phyloP scores from a whole-genome alignment of 2,888 invertebrate species.

The Schizaphis graminum region DNA sequence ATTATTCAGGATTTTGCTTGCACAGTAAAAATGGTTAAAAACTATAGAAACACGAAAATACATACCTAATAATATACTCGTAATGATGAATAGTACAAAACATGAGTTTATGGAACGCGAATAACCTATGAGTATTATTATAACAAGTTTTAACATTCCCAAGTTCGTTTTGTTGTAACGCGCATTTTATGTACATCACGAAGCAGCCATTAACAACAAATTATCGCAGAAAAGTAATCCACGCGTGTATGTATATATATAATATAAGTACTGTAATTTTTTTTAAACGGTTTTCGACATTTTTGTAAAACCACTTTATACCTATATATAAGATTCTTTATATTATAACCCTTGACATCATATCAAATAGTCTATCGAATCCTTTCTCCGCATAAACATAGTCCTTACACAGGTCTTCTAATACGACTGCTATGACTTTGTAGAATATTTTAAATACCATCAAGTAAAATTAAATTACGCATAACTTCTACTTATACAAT shows the following conservation, averaged over 20 bases:
- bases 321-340: not conserved
- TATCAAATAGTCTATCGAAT: slow-evolving; percentile 11
- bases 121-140: slow-evolving; percentile 4
- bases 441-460: slow-evolving; percentile 17
- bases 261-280: slow-evolving; percentile 29
- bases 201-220: slow-evolving; percentile 51
- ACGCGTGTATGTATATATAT: not conserved
- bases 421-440: not conserved
- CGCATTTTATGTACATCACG: slow-evolving; percentile 37
- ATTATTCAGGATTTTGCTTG: not conserved
- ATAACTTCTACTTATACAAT: not conserved
- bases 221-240: slow-evolving; percentile 27
- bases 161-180: slow-evolving; percentile 30
- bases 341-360: slow-evolving; percentile 41
- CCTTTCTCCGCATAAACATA: slow-evolving; percentile 17
- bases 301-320: slow-evolving; percentile 42
- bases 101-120: slow-evolving; percentile 23
- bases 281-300: slow-evolving; percentile 50
- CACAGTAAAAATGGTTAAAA: not conserved
- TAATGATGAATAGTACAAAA: slow-evolving; percentile 21
- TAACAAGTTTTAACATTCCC: slow-evolving; percentile 36
- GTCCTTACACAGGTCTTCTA: slow-evolving; percentile 9
- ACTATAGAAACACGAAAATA: not conserved
- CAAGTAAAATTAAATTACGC: not conserved
- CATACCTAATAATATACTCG: not conserved